phyloP scores from a whole-genome alignment of 2,113 vertebrate genomes.

The Delphinus delphis region DNA sequence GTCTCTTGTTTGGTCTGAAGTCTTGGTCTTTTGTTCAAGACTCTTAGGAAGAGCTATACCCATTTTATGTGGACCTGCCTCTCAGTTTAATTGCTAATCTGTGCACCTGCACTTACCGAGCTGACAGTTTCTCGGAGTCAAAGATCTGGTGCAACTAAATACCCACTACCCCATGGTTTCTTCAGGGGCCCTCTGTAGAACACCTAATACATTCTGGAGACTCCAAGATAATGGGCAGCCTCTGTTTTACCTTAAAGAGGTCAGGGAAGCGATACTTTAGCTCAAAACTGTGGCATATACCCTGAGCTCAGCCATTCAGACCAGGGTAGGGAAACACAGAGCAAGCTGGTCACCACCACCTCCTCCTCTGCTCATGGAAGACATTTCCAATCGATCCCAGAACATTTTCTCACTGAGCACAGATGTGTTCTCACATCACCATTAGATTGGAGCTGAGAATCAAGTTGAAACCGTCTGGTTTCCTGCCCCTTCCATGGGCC shows the following conservation, averaged over 20 bases:
- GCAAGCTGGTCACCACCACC: background rate
- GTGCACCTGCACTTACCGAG: background rate
- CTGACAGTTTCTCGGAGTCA: background rate
- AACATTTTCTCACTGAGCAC: background rate
- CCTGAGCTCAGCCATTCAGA: background rate
- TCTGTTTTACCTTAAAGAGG: background rate
- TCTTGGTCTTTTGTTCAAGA: background rate
- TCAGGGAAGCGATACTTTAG: background rate
- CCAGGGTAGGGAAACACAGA: background rate
- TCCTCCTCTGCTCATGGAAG: background rate
- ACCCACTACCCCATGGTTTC: background rate
- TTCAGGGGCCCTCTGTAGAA: background rate
- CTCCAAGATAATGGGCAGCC: accelerated
- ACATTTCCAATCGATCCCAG: background rate
- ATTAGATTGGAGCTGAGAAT: background rate
- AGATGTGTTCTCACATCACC: too few relatives aligned
- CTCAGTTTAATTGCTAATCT: background rate
- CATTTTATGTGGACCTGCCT: background rate
- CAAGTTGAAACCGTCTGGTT: too few relatives aligned
- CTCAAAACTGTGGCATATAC: background rate
- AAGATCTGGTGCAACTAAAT: too few relatives aligned
- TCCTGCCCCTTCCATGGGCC: too few relatives aligned
- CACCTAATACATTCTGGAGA: background rate
- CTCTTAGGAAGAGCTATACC: accelerated
- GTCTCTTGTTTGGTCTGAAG: background rate